phyloP scores from a whole-genome alignment of 2,113 vertebrate species.

The Meriones unguiculatus region DNA sequence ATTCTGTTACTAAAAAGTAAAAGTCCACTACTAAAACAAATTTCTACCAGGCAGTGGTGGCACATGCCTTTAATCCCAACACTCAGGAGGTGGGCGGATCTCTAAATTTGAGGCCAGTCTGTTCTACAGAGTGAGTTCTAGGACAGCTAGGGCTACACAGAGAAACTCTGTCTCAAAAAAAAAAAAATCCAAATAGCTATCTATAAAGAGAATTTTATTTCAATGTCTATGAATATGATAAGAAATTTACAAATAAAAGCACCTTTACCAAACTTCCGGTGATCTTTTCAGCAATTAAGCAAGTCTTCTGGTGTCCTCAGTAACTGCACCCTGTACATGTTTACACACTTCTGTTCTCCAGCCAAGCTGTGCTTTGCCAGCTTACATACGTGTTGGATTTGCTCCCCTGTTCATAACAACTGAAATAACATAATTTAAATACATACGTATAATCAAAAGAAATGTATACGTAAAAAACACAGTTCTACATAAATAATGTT shows the following conservation, averaged over 20 bases:
- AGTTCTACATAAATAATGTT: conserved; percentile 22
- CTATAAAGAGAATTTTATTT: background rate
- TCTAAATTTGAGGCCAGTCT: background rate
- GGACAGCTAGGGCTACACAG: background rate
- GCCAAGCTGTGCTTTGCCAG: background rate
- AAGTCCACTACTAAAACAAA: background rate
- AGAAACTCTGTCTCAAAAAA: background rate
- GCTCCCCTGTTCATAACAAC: background rate
- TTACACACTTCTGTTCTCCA: background rate
- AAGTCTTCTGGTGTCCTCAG: background rate
- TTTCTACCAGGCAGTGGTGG: too few relatives aligned
- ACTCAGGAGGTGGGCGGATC: background rate
- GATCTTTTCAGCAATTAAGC: background rate
- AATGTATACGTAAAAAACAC: background rate
- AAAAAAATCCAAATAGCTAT: background rate
- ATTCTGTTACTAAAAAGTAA: background rate
- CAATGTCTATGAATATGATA: background rate
- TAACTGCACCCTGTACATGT: too few relatives aligned
- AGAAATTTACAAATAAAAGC: background rate
- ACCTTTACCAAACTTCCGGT: background rate
- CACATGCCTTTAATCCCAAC: background rate
- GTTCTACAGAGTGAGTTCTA: background rate
- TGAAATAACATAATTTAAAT: conserved; percentile 41
- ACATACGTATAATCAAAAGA: conserved; percentile 30
- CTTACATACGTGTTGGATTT: background rate